phyloP scores from a whole-genome alignment of 2,113 vertebrate genomes.

The Solenodon paradoxus region DNA sequence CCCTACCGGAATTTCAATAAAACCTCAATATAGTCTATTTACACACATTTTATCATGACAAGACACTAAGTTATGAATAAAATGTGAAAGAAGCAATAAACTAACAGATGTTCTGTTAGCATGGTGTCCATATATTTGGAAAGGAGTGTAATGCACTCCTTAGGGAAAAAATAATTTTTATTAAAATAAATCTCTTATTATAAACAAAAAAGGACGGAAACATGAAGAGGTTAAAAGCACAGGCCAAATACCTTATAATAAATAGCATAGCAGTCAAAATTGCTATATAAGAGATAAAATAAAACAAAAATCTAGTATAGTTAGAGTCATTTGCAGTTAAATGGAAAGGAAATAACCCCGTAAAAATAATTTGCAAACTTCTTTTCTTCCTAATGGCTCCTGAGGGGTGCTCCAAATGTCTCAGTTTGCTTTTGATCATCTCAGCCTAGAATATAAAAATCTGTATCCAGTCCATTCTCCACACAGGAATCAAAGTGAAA shows the following conservation, averaged over 20 bases:
- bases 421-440: neutral
- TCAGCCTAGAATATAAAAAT: neutral
- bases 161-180: constrained; percentile 13
- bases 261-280: neutral
- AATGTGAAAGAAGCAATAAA: constrained; percentile 39
- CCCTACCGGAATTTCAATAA: constrained; percentile 13
- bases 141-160: neutral
- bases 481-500: neutral
- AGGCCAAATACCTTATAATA: neutral
- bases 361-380: neutral
- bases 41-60: constrained; percentile 37
- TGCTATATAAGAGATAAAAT: neutral
- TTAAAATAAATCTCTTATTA: constrained; percentile 19
- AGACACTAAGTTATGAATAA: neutral
- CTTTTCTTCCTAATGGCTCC: neutral
- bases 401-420: neutral
- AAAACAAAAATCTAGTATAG: neutral
- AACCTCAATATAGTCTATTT: constrained; percentile 45
- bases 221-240: neutral
- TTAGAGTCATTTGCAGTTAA: neutral
- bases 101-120: constrained; percentile 24
- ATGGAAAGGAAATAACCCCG: neutral
- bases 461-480: neutral
- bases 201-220: neutral
- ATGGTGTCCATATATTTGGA: neutral